Percentiles rank a stretch among this genome's conserved stretches.
phyloP scores from a whole-genome alignment of 2,888 invertebrate species.

The Lymantria dispar region DNA sequence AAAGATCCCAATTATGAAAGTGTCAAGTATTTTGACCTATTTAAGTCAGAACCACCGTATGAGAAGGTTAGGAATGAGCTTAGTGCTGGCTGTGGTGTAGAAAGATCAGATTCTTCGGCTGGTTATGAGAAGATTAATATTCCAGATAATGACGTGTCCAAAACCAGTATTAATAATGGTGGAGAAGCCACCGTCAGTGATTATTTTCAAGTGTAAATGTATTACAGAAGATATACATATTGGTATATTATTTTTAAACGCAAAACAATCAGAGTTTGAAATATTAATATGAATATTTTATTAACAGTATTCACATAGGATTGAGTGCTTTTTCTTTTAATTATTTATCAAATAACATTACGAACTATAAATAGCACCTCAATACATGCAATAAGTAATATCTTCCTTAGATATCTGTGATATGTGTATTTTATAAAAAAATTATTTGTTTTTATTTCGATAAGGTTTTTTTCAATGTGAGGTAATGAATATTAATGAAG shows the following conservation, averaged over 20 bases:
- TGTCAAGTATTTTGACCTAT: conserved; percentile 86
- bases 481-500: conserved; percentile 28
- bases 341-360: conserved; percentile 57
- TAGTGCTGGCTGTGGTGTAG: conserved; percentile 41
- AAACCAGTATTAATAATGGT: conserved; percentile 72
- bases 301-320: conserved; percentile 50
- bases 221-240: conserved; percentile 19
- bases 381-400: conserved; percentile 60
- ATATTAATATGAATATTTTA: conserved; percentile 46
- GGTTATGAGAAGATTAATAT: conserved; percentile 72
- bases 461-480: conserved; percentile 36
- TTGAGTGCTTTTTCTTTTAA: conserved; percentile 65
- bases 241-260: conserved; percentile 22
- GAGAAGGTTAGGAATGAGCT: conserved; percentile 80
- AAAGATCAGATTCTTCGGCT: conserved; percentile 67
- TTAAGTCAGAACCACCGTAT: conserved; percentile 85
- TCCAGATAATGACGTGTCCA: conserved; percentile 53
- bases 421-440: conserved; percentile 61
- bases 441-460: conserved; percentile 43
- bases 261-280: conserved; percentile 27
- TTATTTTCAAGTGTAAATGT: conserved; percentile 72
- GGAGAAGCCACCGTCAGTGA: conserved; percentile 66
- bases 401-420: conserved; percentile 80
- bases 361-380: conserved; percentile 61
- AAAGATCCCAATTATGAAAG: conserved; percentile 92